These are phyloP conservation scores for Lipophrys pholis DNA, from an alignment of 2,113 vertebrate genomes.

Conservation along the genomic window DNA sequence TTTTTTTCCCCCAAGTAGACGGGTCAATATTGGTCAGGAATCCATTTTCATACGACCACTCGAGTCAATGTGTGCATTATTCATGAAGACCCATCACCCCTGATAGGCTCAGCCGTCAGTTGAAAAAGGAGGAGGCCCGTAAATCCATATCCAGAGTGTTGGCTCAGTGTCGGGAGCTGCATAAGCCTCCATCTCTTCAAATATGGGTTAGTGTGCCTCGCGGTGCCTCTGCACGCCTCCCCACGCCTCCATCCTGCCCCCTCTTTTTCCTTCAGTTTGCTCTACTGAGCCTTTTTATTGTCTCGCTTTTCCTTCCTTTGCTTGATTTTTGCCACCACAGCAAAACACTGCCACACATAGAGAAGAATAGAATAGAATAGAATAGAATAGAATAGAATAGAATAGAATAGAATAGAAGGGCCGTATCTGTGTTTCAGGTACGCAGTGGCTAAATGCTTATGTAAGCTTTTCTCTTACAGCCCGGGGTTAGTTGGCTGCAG, in stretches of 20 bases:
- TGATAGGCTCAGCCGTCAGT: slow-evolving; percentile 47
- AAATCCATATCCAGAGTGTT: slow-evolving; percentile 61
- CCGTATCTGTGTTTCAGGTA: slow-evolving; percentile 13
- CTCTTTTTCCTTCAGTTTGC: slow-evolving; percentile 56
- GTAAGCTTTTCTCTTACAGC: slow-evolving; percentile 35
- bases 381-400: slow-evolving; percentile 27
- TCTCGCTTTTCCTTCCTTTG: slow-evolving; percentile 48
- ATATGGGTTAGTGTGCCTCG: slow-evolving; percentile 83
- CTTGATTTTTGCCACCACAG: slow-evolving; percentile 47
- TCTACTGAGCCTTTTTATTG: slow-evolving; percentile 64
- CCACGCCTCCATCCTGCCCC: slow-evolving; percentile 24
- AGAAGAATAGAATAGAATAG: not conserved
- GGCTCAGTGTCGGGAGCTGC: slow-evolving; percentile 50
- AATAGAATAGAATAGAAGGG: slow-evolving; percentile 24
- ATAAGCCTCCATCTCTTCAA: slow-evolving; percentile 67
- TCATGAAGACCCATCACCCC: slow-evolving; percentile 64
- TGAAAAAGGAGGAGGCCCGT: slow-evolving; percentile 16
- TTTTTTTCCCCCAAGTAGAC: slow-evolving; percentile 26
- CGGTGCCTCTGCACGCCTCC: slow-evolving; percentile 45
- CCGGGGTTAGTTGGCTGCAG: slow-evolving; percentile 41
- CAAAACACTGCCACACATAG: slow-evolving; percentile 20
- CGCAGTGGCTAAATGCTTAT: slow-evolving; percentile 31
- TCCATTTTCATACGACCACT: slow-evolving; percentile 76
- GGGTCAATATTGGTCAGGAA: slow-evolving; percentile 73
- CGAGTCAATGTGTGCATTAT: slow-evolving; percentile 70